These are phyloP conservation scores for Butastur rufipennis DNA, from an alignment of 2,113 vertebrate genomes.

Conservation along the genomic window DNA sequence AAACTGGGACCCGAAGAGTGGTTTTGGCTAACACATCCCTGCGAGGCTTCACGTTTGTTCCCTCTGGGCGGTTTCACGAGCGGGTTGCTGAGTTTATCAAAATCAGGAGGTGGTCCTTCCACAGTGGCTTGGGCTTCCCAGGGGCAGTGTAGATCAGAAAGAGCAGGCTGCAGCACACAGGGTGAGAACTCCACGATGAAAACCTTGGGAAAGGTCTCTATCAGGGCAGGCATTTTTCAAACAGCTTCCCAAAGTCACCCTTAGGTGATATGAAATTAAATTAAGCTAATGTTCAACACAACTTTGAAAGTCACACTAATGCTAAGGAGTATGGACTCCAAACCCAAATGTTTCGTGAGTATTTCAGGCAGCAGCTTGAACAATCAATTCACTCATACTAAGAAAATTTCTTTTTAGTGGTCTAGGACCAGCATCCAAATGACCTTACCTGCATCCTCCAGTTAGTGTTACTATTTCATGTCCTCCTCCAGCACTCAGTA, in stretches of 20 bases:
- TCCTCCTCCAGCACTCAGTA: background rate
- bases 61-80: background rate
- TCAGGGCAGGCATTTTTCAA: background rate
- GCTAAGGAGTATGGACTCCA: background rate
- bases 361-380: background rate
- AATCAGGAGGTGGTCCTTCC: background rate
- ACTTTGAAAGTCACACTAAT: background rate
- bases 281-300: background rate
- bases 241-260: background rate
- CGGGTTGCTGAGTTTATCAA: background rate
- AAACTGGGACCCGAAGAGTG: background rate
- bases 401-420: background rate
- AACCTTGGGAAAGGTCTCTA: background rate
- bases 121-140: background rate
- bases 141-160: background rate
- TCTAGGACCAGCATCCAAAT: background rate
- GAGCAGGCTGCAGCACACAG: rapidly evolving
- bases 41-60: rapidly evolving
- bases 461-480: rapidly evolving
- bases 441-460: background rate
- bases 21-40: background rate
- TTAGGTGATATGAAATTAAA: background rate
- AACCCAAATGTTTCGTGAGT: background rate
- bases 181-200: background rate
- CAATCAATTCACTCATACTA: background rate